phyloP scores from a whole-genome alignment of 2,888 invertebrate species.

The Tiliacea aurago region DNA sequence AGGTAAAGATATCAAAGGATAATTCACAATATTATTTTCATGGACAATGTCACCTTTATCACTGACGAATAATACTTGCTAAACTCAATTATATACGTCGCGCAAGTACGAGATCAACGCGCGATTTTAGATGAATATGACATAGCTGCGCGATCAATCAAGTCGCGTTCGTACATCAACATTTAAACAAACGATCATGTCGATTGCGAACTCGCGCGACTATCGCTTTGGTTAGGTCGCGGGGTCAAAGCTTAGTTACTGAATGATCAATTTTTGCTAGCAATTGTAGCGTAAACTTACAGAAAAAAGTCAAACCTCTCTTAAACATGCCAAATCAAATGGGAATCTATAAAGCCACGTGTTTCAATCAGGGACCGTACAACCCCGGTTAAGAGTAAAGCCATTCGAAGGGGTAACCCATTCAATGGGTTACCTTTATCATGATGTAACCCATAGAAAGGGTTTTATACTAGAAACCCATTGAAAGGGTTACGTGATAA shows the following conservation, averaged over 20 bases:
- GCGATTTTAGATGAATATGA: background rate
- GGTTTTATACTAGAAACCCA: no score
- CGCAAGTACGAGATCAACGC: no score
- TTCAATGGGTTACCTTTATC: no score
- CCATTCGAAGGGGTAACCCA: no score
- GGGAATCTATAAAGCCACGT: background rate
- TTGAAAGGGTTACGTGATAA: no score
- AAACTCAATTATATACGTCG: background rate
- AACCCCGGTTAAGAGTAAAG: no score
- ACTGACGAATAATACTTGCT: background rate
- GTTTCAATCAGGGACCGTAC: no score
- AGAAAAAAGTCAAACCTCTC: background rate
- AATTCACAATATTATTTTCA: background rate
- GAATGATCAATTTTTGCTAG: background rate
- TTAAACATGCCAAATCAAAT: background rate
- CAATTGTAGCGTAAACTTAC: background rate
- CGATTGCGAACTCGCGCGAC: background rate
- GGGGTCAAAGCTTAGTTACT: background rate
- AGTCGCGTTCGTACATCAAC: background rate
- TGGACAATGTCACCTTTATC: background rate
- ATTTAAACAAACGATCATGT: background rate
- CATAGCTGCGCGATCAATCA: background rate
- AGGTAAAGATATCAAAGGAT: background rate
- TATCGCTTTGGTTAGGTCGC: background rate
- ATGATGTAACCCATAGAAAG: no score